A percentile compares a stretch with the other conserved stretches of the same genome.
phyloP scores from a whole-genome alignment of 92 coral and sea anemone genomes.

The Montipora capitata region DNA sequence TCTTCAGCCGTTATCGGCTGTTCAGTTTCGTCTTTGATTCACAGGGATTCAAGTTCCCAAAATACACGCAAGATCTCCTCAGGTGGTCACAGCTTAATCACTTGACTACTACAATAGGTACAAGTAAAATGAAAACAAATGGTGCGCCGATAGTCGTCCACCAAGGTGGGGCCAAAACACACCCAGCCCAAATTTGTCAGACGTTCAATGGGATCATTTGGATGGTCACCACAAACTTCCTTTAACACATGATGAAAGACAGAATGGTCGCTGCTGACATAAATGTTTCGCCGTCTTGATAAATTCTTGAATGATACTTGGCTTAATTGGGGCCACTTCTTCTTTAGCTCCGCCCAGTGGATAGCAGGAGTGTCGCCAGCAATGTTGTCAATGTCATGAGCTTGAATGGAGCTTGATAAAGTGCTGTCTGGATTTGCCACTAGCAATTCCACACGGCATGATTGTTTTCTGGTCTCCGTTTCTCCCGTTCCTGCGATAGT shows the following conservation, averaged over 20 bases:
- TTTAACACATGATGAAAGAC: neutral
- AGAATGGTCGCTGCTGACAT: neutral
- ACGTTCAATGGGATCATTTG: conserved; percentile 46
- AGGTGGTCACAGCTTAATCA: conserved; percentile 22
- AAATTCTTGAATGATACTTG: neutral
- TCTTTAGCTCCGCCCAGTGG: neutral
- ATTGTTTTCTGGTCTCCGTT: no score
- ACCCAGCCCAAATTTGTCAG: conserved; percentile 40
- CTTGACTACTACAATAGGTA: neutral
- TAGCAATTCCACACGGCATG: no score
- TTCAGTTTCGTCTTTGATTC: conserved; percentile 37
- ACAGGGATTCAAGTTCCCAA: conserved; percentile 64
- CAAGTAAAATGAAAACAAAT: conserved; percentile 47
- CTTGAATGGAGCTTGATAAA: conserved; percentile 7
- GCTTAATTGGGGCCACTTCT: neutral
- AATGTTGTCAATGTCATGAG: no score
- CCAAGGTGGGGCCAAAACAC: no score
- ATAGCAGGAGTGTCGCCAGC: neutral
- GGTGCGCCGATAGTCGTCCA: neutral
- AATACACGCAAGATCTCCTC: conserved; percentile 39
- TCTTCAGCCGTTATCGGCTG: conserved; percentile 34
- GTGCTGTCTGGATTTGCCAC: neutral
- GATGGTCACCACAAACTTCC: no score
- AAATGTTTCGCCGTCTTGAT: neutral
- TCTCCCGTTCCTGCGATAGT: no score